These are phyloP conservation scores for Cygnus atratus DNA, from an alignment of 2,113 vertebrate genomes.

Conservation along the genomic window DNA sequence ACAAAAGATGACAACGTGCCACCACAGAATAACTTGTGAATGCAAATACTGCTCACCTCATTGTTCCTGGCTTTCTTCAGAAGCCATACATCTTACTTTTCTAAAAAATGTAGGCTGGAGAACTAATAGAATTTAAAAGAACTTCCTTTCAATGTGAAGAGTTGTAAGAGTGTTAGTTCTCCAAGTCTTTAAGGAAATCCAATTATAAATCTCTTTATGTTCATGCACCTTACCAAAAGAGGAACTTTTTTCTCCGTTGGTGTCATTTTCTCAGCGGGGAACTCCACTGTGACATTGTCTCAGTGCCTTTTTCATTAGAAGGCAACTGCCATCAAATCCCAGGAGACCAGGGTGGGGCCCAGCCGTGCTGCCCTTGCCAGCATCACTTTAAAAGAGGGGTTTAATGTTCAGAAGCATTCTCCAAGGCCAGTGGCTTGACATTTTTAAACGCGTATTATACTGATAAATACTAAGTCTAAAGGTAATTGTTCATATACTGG, in stretches of 20 bases:
- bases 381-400: background rate
- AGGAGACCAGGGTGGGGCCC: conserved; percentile 18
- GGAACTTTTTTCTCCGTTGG: conserved; percentile 71
- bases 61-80: conserved; percentile 81
- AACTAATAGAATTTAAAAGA: conserved; percentile 83
- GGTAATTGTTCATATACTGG: background rate
- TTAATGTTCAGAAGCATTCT: background rate
- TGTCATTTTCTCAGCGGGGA: conserved; percentile 80
- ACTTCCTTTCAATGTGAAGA: conserved; percentile 78
- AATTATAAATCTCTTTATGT: conserved; percentile 81
- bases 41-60: conserved; percentile 79
- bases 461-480: background rate
- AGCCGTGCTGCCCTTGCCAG: background rate
- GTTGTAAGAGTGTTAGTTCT: conserved; percentile 77
- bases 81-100: conserved; percentile 78
- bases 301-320: conserved; percentile 75
- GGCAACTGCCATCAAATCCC: conserved; percentile 43
- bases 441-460: background rate
- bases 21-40: conserved; percentile 80
- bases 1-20: conserved; percentile 82
- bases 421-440: background rate
- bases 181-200: conserved; percentile 80
- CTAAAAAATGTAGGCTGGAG: conserved; percentile 79
- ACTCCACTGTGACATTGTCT: conserved; percentile 70
- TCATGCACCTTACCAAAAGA: conserved; percentile 76